A percentile compares a stretch with the other conserved stretches of the same genome.
Conservation (phyloP, 2,797 vertebrate genomes). For the Lutjanus argentimaculatus region DNA sequence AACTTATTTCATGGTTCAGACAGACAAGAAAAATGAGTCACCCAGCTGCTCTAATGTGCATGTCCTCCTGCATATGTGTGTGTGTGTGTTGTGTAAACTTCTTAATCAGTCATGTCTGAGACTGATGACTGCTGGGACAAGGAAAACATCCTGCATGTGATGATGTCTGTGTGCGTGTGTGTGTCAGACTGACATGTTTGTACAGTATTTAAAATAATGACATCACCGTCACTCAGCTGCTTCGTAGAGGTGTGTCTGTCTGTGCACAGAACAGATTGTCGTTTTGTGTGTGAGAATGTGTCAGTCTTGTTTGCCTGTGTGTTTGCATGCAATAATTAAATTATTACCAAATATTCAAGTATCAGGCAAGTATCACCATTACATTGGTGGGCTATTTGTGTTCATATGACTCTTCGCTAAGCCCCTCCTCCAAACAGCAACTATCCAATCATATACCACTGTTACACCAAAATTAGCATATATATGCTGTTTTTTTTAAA, state of each 20-base stretch:
- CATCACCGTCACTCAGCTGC: slow-evolving; percentile 29
- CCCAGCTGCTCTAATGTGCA: not conserved
- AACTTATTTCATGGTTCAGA: not conserved
- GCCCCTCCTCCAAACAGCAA: too few species aligned
- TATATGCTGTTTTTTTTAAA: too few species aligned
- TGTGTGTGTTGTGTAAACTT: slow-evolving; percentile 2
- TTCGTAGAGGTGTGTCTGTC: slow-evolving; percentile 7
- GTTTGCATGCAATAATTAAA: slow-evolving; percentile 10
- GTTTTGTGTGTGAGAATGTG: slow-evolving; percentile 1
- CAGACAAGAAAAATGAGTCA: not conserved
- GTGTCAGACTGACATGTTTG: slow-evolving; percentile 13
- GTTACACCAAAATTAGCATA: too few species aligned
- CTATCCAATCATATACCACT: too few species aligned
- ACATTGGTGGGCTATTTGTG: too few species aligned
- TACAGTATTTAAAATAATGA: slow-evolving; percentile 27
- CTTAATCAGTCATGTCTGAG: slow-evolving; percentile 5
- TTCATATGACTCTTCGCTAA: too few species aligned
- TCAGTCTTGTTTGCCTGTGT: not conserved
- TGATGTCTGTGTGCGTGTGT: not conserved
- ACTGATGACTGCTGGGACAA: slow-evolving; percentile 15
- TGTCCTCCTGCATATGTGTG: not conserved
- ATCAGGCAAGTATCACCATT: too few species aligned
- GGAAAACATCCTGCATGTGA: slow-evolving; percentile 4
- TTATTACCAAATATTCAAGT: slow-evolving; percentile 20
- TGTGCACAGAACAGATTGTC: not conserved